Evolutionary conservation across 2,888 invertebrate genomes (phyloP), one percentile per base, ranked within the genome.

Genomic region (Hyposoter didymator): DNA sequence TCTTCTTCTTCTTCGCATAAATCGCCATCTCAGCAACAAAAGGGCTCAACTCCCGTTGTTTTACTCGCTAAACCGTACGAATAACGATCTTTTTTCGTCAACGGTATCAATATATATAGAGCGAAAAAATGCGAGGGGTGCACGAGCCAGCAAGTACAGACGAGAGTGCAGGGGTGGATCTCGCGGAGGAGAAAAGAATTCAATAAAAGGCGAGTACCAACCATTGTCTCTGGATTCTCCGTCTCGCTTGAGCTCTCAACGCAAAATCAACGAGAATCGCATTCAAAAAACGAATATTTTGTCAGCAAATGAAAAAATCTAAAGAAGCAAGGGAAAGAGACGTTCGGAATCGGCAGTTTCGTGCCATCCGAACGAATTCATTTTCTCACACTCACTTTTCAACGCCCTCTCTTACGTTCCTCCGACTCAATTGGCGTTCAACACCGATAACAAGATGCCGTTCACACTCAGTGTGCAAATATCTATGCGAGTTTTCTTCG

Each of bases 121-220:
- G 52, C n/a, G 52, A 17, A 32, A 70, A 47, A 49, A 70, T 52
- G 78, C 55, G 67, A 73, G 45, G 49, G 73, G 64, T 62, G 70
- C 78, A 59, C 69, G 43, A 75, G 74, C 22, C 59, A 66, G 52
- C 70, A 67, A 82, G 78, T 35, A 39, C 39, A 55, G 78, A 45
- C 45, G 49, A 62, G 70, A 69, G 28, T 72, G 73, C 43, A 59
- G 80, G 72, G 35, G 67, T 70, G 70, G 19, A 39, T 69, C 32
- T 76, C 79, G 85, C 78, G 67, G 85, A 89, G 87, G 81, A 84
- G 82, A 87, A 90, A 91, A 91, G 90, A 91, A 92, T 92, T 90
- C 90, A 91, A 91, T 92, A 92, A 91, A 89, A 91, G 88, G 78
- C 87, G 87, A 87, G 89, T 87, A 86, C 84, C 87, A 82, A 87